phyloP scores from a whole-genome alignment of 2,113 vertebrate species.

The Sturnira hondurensis region DNA sequence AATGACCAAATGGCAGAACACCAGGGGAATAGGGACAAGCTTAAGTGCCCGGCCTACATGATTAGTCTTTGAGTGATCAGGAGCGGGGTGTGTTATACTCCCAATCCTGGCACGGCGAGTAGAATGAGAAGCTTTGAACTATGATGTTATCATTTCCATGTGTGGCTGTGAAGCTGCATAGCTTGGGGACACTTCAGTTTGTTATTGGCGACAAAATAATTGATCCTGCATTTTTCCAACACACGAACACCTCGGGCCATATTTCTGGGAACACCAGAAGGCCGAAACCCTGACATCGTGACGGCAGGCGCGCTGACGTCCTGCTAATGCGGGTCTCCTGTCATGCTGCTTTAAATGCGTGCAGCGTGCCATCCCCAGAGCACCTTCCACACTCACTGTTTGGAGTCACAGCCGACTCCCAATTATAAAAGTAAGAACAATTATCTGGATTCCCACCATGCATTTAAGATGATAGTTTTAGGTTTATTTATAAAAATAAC shows the following conservation, averaged over 20 bases:
- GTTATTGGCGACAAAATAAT: conserved; percentile 12
- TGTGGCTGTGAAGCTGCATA: neutral
- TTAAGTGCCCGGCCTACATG: conserved; percentile 38
- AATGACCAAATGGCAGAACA: conserved; percentile 51
- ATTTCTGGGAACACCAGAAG: conserved; percentile 11
- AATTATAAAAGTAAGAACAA: conserved; percentile 65
- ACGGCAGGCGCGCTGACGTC: neutral
- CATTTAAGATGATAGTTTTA: conserved; percentile 42
- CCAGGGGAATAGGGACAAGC: conserved; percentile 24
- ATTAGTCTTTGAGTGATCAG: conserved; percentile 52
- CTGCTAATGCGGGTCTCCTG: neutral
- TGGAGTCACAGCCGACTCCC: conserved; percentile 42
- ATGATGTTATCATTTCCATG: neutral
- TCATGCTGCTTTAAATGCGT: neutral
- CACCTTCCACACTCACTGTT: conserved; percentile 6
- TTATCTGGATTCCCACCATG: conserved; percentile 49
- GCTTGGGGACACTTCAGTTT: conserved; percentile 27
- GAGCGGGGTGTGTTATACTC: neutral
- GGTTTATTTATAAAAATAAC: conserved; percentile 52
- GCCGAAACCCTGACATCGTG: neutral
- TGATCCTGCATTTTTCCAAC: neutral
- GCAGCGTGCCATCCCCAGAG: neutral
- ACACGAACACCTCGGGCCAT: neutral
- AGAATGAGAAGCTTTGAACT: conserved; percentile 15
- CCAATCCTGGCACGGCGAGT: conserved; percentile 21